These are phyloP conservation scores for Pachydiplax longipennis DNA, from an alignment of 2,888 invertebrate species.

Conservation along the genomic window DNA sequence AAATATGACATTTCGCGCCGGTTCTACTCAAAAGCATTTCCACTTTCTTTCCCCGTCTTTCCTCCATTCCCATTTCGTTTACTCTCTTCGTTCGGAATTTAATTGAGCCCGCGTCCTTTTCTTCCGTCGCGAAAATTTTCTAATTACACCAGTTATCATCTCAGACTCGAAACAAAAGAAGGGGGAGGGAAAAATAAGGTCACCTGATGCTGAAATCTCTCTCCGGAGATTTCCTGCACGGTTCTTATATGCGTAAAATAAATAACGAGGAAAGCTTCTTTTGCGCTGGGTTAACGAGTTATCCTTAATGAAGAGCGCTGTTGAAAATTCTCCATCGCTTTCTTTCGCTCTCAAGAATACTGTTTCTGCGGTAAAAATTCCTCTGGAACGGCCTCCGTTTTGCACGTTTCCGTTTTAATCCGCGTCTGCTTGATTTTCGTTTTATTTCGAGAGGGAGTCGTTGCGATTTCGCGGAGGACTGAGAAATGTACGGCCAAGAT, in stretches of 20 bases:
- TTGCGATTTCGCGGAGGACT: too few species aligned
- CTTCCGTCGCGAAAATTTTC: not conserved
- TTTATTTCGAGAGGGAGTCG: not conserved
- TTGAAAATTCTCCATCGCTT: not conserved
- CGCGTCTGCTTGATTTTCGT: not conserved
- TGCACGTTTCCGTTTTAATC: not conserved
- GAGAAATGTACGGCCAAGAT: too few species aligned
- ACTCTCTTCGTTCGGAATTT: not conserved
- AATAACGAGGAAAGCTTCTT: not conserved
- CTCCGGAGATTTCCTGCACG: not conserved
- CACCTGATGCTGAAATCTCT: not conserved
- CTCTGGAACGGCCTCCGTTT: not conserved
- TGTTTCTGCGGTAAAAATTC: not conserved
- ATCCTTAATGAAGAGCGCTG: conserved; percentile 7
- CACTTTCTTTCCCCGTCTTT: too few species aligned
- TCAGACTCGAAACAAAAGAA: not conserved
- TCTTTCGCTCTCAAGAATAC: not conserved
- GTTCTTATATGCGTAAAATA: not conserved
- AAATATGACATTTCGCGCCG: too few species aligned
- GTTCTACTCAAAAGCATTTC: too few species aligned
- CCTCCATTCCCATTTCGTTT: too few species aligned
- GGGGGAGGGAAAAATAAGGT: not conserved
- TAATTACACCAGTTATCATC: not conserved
- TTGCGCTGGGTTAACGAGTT: not conserved
- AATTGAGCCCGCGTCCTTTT: not conserved